These are phyloP conservation scores for Phenacoccus solenopsis DNA, from an alignment of 1,140 invertebrate species.

Conservation along the genomic window DNA sequence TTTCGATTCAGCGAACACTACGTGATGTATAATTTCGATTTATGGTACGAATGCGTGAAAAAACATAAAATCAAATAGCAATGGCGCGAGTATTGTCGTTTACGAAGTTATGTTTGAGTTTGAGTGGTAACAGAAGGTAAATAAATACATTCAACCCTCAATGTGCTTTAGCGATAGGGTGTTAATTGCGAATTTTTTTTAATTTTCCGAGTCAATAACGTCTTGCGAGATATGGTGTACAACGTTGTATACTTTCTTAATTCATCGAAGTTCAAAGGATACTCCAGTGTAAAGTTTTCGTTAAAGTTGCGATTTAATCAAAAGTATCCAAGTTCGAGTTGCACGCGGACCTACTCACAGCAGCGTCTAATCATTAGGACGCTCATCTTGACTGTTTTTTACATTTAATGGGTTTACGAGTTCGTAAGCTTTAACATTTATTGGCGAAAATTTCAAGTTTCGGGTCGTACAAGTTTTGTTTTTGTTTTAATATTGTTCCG, in stretches of 20 bases:
- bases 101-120: too few relatives aligned
- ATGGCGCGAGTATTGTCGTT: too few relatives aligned
- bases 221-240: background rate
- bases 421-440: slow-evolving; percentile 3
- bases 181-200: too few relatives aligned
- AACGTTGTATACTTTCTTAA: background rate
- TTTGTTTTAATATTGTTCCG: background rate
- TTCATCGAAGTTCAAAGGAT: background rate
- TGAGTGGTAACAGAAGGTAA: too few relatives aligned
- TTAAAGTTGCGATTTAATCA: background rate
- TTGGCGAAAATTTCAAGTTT: background rate
- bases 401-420: background rate
- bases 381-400: slow-evolving; percentile 1
- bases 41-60: too few relatives aligned
- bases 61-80: too few relatives aligned
- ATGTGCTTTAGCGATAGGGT: too few relatives aligned
- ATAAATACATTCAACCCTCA: too few relatives aligned
- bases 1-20: too few relatives aligned
- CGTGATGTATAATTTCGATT: too few relatives aligned
- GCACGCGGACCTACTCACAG: background rate
- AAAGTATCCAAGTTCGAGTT: background rate
- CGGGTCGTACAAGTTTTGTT: background rate
- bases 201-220: background rate
- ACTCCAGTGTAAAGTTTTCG: background rate
- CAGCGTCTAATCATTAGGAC: background rate